phyloP scores from a whole-genome alignment of 2,797 vertebrate genomes.

The Falco biarmicus region DNA sequence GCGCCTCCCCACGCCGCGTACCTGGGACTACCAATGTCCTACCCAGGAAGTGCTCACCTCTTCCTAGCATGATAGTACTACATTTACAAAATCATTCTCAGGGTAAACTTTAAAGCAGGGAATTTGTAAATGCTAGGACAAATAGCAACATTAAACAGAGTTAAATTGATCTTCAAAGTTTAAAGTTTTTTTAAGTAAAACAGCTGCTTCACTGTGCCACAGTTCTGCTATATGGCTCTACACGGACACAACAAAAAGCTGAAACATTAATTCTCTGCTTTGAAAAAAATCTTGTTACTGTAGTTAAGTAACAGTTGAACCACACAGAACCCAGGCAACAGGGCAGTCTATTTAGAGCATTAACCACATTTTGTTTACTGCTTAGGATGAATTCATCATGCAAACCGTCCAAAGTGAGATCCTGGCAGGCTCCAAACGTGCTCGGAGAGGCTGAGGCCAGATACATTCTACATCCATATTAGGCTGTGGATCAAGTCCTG shows the following conservation, averaged over 20 bases:
- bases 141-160: background rate
- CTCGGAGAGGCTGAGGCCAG: conserved; percentile 58
- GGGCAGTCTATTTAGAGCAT: conserved; percentile 60
- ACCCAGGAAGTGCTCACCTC: background rate
- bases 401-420: conserved; percentile 62
- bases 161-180: background rate
- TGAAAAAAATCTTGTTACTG: background rate
- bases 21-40: background rate
- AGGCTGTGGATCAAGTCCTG: conserved; percentile 70
- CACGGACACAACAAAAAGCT: background rate
- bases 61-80: background rate
- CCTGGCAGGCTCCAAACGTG: conserved; percentile 63
- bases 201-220: background rate
- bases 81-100: background rate
- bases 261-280: background rate
- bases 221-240: background rate
- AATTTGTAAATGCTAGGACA: background rate
- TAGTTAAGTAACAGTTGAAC: conserved; percentile 9
- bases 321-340: conserved; percentile 23
- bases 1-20: fast-evolving
- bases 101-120: background rate
- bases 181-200: background rate
- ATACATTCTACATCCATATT: conserved; percentile 82
- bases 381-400: conserved; percentile 71
- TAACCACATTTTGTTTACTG: conserved; percentile 71